These are phyloP conservation scores for Orbicella faveolata DNA, from an alignment of 64 coral and sea anemone genomes.

Conservation along the genomic window DNA sequence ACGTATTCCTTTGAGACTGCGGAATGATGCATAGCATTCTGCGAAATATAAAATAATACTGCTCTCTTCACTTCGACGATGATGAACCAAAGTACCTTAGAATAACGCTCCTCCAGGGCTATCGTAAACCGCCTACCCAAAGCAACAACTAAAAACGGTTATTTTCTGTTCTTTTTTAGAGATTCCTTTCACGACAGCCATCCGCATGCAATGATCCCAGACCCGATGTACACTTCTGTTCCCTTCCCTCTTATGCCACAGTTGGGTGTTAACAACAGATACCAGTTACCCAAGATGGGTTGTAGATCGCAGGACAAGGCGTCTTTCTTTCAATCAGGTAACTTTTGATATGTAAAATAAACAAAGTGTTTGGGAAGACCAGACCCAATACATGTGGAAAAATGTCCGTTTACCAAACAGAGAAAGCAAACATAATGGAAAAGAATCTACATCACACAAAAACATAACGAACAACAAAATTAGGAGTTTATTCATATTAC, in stretches of 20 bases:
- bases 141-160: no score
- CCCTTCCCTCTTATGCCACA: constrained; percentile 29
- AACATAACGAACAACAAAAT: neutral
- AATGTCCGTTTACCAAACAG: neutral
- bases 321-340: constrained; percentile 40
- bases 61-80: no score
- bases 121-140: no score
- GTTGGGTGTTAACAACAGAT: constrained; percentile 34
- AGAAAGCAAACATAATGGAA: no score
- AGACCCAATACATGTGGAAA: neutral
- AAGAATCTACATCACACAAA: neutral
- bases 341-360: neutral
- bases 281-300: constrained; percentile 39
- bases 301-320: constrained; percentile 42
- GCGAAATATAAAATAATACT: no score
- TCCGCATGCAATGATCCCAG: constrained; percentile 3
- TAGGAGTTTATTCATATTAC: neutral
- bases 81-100: no score
- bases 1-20: no score
- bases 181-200: constrained; percentile 15
- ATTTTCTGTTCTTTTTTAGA: constrained; percentile 4
- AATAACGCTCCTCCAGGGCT: no score
- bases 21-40: no score
- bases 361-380: neutral
- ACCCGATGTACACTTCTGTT: constrained; percentile 22